Evolutionary conservation across 2,888 invertebrate species (phyloP).

Genomic region (Acronicta aceris): DNA sequence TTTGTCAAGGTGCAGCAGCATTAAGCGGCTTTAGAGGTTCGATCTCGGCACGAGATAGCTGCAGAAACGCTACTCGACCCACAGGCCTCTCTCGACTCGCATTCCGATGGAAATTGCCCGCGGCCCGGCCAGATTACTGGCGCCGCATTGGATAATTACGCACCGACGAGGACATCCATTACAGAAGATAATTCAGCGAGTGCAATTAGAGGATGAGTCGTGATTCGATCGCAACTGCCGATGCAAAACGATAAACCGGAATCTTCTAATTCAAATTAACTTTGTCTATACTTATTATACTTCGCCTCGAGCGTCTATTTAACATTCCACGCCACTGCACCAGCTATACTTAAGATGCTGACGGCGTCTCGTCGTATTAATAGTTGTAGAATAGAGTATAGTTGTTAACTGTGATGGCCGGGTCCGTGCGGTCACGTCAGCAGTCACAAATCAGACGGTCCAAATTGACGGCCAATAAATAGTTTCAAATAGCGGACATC

Average conservation of each 20-base stretch:
- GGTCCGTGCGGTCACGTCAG: constrained; percentile 45
- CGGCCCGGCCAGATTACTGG: constrained; percentile 77
- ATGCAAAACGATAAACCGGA: constrained; percentile 66
- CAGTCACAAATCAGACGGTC: constrained; percentile 70
- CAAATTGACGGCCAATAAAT: constrained; percentile 77
- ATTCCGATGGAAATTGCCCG: constrained; percentile 81
- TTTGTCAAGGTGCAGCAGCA: constrained; percentile 72
- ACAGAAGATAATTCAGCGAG: constrained; percentile 81
- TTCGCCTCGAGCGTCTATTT: constrained; percentile 67
- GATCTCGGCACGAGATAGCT: constrained; percentile 71
- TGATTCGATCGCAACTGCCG: constrained; percentile 70
- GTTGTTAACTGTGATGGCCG: constrained; percentile 43
- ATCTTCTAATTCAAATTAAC: constrained; percentile 71
- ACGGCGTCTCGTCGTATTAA: constrained; percentile 63
- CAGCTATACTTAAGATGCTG: constrained; percentile 62
- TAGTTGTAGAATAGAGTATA: constrained; percentile 55
- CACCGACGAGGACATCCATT: constrained; percentile 82
- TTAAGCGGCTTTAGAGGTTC: constrained; percentile 61
- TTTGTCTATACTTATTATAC: constrained; percentile 68
- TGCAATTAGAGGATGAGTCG: constrained; percentile 81
- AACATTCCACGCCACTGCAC: constrained; percentile 65
- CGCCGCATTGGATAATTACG: constrained; percentile 83
- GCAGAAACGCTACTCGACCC: constrained; percentile 79
- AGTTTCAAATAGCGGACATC: constrained; percentile 75
- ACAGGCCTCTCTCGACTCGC: constrained; percentile 71